Percentiles rank a stretch among this genome's conserved stretches.
Evolutionary conservation across 2,888 invertebrate genomes (phyloP).

Genomic region (Sabatieria punctata): DNA sequence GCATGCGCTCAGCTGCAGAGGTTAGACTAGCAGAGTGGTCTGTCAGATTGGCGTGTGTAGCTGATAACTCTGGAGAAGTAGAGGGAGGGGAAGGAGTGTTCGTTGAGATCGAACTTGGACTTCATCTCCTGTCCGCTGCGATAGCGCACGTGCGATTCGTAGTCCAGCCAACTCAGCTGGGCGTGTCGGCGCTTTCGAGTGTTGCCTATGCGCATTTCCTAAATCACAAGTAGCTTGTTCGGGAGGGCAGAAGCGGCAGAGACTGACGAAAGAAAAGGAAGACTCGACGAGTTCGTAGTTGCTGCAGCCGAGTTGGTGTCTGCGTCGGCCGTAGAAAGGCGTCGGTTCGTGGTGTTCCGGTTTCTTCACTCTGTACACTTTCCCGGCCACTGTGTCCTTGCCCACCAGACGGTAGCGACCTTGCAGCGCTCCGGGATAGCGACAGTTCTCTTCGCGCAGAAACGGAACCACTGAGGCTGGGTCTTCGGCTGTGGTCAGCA

Average conservation of each 20-base stretch:
- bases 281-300: too few species aligned
- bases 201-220: conserved; percentile 48
- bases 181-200: conserved; percentile 36
- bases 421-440: conserved; percentile 48
- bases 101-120: conserved; percentile 53
- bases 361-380: too few species aligned
- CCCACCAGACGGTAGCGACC: conserved; percentile 53
- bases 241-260: too few species aligned
- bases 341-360: too few species aligned
- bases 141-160: not conserved
- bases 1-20: too few species aligned
- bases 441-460: conserved; percentile 41
- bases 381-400: conserved; percentile 46
- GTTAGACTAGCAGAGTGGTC: too few species aligned
- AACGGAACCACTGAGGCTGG: conserved; percentile 52
- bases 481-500: conserved; percentile 74
- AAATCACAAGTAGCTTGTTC: too few species aligned
- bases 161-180: conserved; percentile 12
- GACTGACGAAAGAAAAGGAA: too few species aligned
- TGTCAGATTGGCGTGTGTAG: too few species aligned
- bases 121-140: conserved; percentile 47
- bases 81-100: conserved; percentile 60
- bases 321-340: too few species aligned
- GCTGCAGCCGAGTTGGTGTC: too few species aligned
- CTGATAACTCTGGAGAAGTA: conserved; percentile 71